A percentile compares a stretch with the other conserved stretches of the same genome.
phyloP scores from a whole-genome alignment of 1,140 invertebrate genomes.

The Aphelenchoides fujianensis region DNA sequence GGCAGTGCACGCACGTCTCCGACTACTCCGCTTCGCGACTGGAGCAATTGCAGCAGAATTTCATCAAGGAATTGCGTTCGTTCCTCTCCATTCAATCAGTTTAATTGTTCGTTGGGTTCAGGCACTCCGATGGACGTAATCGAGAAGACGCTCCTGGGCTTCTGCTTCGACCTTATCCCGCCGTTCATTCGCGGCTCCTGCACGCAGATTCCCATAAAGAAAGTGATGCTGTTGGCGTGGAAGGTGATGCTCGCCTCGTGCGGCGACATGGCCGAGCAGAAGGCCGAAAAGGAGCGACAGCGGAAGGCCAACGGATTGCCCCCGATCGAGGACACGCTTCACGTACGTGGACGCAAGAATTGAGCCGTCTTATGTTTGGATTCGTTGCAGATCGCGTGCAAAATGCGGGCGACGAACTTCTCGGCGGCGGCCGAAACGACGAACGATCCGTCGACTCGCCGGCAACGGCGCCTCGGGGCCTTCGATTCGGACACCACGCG shows the following conservation, averaged over 20 bases:
- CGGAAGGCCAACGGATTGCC: constrained; percentile 30
- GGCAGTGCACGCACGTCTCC: not conserved
- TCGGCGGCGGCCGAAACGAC: not conserved
- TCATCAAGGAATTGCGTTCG: constrained; percentile 52
- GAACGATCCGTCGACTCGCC: not conserved
- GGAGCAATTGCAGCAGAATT: constrained; percentile 38
- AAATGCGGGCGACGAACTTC: constrained; percentile 27
- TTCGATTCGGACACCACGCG: too few relatives aligned
- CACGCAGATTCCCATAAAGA: constrained; percentile 60
- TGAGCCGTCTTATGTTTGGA: too few relatives aligned
- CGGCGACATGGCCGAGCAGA: constrained; percentile 49
- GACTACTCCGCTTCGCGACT: constrained; percentile 36
- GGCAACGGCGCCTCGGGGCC: not conserved
- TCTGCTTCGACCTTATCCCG: constrained; percentile 60
- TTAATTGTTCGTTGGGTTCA: constrained; percentile 23
- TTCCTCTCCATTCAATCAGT: constrained; percentile 8
- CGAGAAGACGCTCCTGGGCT: constrained; percentile 45
- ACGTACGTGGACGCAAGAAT: too few relatives aligned
- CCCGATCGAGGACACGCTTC: constrained; percentile 55
- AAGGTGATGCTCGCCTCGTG: constrained; percentile 53
- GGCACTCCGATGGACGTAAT: constrained; percentile 54
- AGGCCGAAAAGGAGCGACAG: constrained; percentile 18
- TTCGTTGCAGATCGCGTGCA: constrained; percentile 33
- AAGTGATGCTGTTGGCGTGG: constrained; percentile 56
- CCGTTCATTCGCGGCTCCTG: constrained; percentile 51